phyloP scores from a whole-genome alignment of 2,113 vertebrate genomes.

The Lamprotornis superbus region DNA sequence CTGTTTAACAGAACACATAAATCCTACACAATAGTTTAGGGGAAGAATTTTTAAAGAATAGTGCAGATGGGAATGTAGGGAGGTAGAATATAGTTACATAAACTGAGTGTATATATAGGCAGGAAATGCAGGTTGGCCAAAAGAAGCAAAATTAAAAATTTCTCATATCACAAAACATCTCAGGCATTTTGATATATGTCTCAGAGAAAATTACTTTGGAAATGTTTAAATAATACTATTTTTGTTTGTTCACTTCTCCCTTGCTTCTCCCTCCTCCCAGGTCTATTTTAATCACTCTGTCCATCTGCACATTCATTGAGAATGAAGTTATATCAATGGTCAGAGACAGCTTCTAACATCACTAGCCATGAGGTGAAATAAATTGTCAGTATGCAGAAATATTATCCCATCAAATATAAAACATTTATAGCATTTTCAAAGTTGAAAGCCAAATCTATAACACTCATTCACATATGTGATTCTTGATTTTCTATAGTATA shows the following conservation, averaged over 20 bases:
- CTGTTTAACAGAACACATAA: conserved; percentile 55
- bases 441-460: neutral
- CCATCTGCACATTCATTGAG: neutral
- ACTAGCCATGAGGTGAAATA: neutral
- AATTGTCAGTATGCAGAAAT: neutral
- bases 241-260: neutral
- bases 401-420: neutral
- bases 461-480: neutral
- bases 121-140: conserved; percentile 35
- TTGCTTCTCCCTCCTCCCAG: neutral
- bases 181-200: neutral
- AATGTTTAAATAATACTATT: neutral
- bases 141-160: neutral
- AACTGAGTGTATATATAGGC: neutral
- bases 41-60: conserved; percentile 57
- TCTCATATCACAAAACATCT: neutral
- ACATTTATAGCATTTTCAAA: neutral
- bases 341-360: neutral
- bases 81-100: conserved; percentile 34
- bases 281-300: neutral
- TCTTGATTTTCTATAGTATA: neutral
- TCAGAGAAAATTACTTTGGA: neutral
- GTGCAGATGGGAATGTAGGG: conserved; percentile 53
- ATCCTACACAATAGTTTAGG: conserved; percentile 57
- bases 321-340: neutral